phyloP scores from a whole-genome alignment of 2,797 vertebrate genomes.

The Sebastolobus altivelis region DNA sequence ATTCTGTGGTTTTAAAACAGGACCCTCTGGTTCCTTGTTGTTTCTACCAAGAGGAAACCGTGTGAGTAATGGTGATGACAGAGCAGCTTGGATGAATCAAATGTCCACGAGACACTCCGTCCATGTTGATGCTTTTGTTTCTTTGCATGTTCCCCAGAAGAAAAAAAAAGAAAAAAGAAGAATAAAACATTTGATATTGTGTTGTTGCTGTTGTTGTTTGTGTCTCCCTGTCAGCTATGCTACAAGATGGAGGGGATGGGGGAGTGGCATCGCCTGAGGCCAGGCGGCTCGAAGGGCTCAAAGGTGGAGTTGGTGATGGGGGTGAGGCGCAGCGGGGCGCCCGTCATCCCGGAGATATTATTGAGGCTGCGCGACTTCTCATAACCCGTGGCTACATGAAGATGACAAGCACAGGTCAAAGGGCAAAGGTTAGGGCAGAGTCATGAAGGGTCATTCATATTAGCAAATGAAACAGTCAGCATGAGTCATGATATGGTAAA shows the following conservation, averaged over 20 bases:
- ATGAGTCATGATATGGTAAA: constrained; percentile 6
- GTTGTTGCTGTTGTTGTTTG: constrained; percentile 32
- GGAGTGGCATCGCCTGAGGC: constrained; percentile 89
- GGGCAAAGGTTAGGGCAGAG: constrained; percentile 32
- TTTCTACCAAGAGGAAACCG: constrained; percentile 22
- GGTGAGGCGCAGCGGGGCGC: constrained; percentile 89
- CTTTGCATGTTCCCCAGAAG: constrained; percentile 7
- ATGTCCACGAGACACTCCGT: constrained; percentile 26
- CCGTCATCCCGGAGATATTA: constrained; percentile 93
- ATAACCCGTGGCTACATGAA: constrained; percentile 87
- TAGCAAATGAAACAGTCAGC: constrained; percentile 28
- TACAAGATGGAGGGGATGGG: constrained; percentile 96
- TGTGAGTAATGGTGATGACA: constrained; percentile 34
- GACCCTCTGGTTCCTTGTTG: constrained; percentile 20
- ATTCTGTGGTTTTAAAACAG: constrained; percentile 39
- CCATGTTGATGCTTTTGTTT: constrained; percentile 12
- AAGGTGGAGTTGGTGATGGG: constrained; percentile 90
- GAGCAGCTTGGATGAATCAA: constrained; percentile 27
- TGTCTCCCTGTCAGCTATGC: constrained; percentile 53
- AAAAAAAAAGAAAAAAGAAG: constrained; percentile 7
- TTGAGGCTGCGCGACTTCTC: constrained; percentile 97
- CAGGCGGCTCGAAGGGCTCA: constrained; percentile 89
- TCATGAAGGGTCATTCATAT: constrained; percentile 39
- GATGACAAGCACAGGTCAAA: constrained; percentile 48
- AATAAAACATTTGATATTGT: not conserved